Conservation (phyloP, 2,888 invertebrate species). For the Nomada fabriciana region DNA sequence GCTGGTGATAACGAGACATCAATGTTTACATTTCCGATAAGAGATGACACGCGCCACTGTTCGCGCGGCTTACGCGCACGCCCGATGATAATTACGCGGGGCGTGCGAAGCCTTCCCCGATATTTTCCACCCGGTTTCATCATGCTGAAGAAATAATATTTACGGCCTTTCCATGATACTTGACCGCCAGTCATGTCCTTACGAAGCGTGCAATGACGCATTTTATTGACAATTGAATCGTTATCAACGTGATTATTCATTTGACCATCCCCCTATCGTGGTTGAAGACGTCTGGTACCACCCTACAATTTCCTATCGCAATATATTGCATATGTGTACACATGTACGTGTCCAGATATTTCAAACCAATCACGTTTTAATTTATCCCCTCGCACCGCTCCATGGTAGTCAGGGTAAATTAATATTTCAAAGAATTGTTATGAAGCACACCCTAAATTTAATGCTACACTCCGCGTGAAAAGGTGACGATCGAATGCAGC, state of each 20-base stretch:
- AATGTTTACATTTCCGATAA: constrained; percentile 62
- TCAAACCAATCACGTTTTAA: no score
- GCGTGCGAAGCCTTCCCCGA: constrained; percentile 29
- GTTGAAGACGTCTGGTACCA: neutral
- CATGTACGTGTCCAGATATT: no score
- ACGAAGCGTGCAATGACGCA: constrained; percentile 26
- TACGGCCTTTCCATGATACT: constrained; percentile 25
- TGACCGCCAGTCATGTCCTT: constrained; percentile 11
- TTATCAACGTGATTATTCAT: constrained; percentile 17
- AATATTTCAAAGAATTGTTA: no score
- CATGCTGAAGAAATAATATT: constrained; percentile 59
- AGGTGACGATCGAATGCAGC: neutral
- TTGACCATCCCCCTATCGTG: neutral
- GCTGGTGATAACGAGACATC: constrained; percentile 35
- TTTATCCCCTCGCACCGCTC: no score
- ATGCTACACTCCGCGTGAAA: neutral
- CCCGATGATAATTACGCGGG: constrained; percentile 36
- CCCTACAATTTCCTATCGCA: no score
- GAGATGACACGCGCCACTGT: constrained; percentile 78
- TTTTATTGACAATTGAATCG: constrained; percentile 5
- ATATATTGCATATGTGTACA: no score
- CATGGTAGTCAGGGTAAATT: no score
- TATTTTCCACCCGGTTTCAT: constrained; percentile 51
- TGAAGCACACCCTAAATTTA: no score
- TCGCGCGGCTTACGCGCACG: constrained; percentile 5